phyloP scores from a whole-genome alignment of 2,888 invertebrate genomes.

The Scaptomyza reducta region DNA sequence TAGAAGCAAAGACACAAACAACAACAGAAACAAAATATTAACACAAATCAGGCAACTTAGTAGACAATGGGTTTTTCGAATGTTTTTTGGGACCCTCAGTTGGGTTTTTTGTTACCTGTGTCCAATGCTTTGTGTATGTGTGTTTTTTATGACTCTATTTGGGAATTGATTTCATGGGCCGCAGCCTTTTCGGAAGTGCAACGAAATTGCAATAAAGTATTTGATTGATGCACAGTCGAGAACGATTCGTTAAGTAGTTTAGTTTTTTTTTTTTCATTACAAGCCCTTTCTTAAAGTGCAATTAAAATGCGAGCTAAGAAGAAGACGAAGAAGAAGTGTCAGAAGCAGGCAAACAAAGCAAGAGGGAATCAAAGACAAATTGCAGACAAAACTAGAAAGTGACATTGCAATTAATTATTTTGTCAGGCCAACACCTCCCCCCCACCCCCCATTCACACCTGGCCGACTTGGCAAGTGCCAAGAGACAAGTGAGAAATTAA shows the following conservation, averaged over 20 bases:
- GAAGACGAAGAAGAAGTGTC: constrained; percentile 8
- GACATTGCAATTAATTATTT: constrained; percentile 76
- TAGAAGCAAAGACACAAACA: constrained; percentile 41
- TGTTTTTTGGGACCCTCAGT: constrained; percentile 48
- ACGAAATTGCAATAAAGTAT: constrained; percentile 63
- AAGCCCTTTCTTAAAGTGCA: constrained; percentile 24
- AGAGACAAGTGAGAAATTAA: constrained; percentile 76
- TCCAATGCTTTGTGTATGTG: constrained; percentile 16
- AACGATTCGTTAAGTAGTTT: constrained; percentile 27
- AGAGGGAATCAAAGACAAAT: constrained; percentile 71
- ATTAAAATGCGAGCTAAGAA: constrained; percentile 36
- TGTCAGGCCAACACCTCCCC: constrained; percentile 38
- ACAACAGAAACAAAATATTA: constrained; percentile 17
- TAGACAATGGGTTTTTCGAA: constrained; percentile 32
- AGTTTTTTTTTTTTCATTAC: not conserved
- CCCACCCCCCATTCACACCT: constrained; percentile 37
- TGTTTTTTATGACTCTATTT: constrained; percentile 71
- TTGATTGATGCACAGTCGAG: constrained; percentile 50
- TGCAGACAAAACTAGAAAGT: constrained; percentile 63
- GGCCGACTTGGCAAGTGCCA: constrained; percentile 46
- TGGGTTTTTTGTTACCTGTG: constrained; percentile 71
- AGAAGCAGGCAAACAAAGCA: constrained; percentile 19
- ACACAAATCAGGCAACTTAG: constrained; percentile 29
- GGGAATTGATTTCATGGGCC: constrained; percentile 64
- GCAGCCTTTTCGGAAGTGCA: constrained; percentile 60